phyloP scores from a whole-genome alignment of 2,113 vertebrate species.

The Sus scrofa region T2T-Sscrofa CM000822.6:24870001-24870500 shows the following conservation, averaged over 20 bases:
- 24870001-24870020: neutral
- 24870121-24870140: neutral
- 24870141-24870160: too few relatives aligned
- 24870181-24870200: neutral
- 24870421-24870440: neutral
- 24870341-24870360: neutral
- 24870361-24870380: fast-evolving
- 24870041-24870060: constrained; percentile 39
- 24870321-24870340: neutral
- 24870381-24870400: neutral
- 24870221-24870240: neutral
- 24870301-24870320: neutral
- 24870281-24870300: neutral
- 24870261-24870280: neutral
- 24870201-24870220: neutral
- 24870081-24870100: neutral
- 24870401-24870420: neutral
- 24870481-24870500: neutral
- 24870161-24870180: neutral
- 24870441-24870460: neutral
- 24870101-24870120: neutral
- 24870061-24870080: neutral
- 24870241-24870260: neutral
- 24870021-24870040: neutral
- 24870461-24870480: fast-evolving